Evolutionary conservation across 2,888 invertebrate genomes (phyloP).

Genomic region (Pristionchus entomophagus): DNA sequence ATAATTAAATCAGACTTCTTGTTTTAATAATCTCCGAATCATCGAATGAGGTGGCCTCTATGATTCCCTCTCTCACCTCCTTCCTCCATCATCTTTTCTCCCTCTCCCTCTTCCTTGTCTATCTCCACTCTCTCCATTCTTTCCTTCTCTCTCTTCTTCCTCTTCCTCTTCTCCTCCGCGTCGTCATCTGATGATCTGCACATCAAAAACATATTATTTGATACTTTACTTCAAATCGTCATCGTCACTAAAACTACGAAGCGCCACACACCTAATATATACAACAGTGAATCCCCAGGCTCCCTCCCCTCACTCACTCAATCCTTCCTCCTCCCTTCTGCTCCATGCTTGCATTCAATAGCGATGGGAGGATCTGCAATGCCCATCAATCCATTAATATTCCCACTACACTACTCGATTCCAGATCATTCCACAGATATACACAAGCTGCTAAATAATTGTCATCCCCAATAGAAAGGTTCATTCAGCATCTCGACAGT

Average conservation of each 20-base stretch:
- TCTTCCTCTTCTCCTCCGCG: not conserved
- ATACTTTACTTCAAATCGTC: no score
- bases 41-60: no score
- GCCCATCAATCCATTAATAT: not conserved
- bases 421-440: not conserved
- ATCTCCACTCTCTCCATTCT: not conserved
- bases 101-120: not conserved
- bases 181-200: not conserved
- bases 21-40: no score
- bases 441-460: no score
- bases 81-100: not conserved
- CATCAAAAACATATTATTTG: no score
- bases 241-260: no score
- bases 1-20: no score
- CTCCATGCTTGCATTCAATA: not conserved
- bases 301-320: not conserved
- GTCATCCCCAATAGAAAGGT: not conserved
- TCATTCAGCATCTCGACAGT: no score
- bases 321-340: conserved; percentile 26
- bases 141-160: not conserved
- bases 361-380: not conserved
- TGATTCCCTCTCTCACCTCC: no score
- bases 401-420: not conserved
- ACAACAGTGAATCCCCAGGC: not conserved
- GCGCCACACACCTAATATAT: no score